Evolutionary conservation across 2,113 vertebrate species (phyloP).

Genomic region (Melanotaenia duboulayi): DNA sequence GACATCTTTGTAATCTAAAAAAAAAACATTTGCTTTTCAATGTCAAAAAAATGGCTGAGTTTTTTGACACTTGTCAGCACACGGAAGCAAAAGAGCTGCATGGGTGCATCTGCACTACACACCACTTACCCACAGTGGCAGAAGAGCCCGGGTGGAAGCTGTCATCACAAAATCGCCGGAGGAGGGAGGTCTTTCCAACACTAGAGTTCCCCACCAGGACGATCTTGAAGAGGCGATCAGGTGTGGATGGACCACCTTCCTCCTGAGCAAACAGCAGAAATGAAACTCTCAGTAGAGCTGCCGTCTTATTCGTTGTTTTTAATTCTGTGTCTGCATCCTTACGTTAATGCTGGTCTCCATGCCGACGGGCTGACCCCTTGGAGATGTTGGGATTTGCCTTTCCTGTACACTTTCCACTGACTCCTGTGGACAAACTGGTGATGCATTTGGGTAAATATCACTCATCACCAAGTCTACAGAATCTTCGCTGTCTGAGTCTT

Average conservation of each 20-base stretch:
- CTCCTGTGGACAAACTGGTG: slow-evolving; percentile 21
- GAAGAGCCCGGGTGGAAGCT: slow-evolving; percentile 84
- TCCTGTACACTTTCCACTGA: slow-evolving; percentile 8
- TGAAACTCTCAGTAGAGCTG: too few relatives aligned
- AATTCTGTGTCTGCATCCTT: slow-evolving; percentile 5
- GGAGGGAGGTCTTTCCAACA: slow-evolving; percentile 93
- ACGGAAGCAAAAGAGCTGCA: neutral
- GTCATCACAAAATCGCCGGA: slow-evolving; percentile 88
- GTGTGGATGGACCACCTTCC: slow-evolving; percentile 70
- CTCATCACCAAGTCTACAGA: slow-evolving; percentile 69
- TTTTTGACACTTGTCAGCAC: neutral
- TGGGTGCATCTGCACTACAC: neutral
- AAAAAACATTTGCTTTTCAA: neutral
- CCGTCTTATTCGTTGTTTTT: too few relatives aligned
- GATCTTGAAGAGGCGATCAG: slow-evolving; percentile 92
- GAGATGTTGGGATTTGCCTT: slow-evolving; percentile 69
- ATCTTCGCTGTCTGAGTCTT: slow-evolving; percentile 47
- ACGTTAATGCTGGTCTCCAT: slow-evolving; percentile 84
- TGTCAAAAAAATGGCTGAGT: too few relatives aligned
- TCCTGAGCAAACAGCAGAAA: slow-evolving; percentile 77
- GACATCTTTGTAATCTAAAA: neutral
- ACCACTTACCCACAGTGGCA: slow-evolving; percentile 87
- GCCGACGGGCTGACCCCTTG: slow-evolving; percentile 87
- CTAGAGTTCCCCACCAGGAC: slow-evolving; percentile 91
- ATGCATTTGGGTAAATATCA: slow-evolving; percentile 35